Evolutionary conservation across 2,797 vertebrate genomes (phyloP), one percentile per base, ranked within the genome.

Genomic region (Antennarius maculatus): DNA sequence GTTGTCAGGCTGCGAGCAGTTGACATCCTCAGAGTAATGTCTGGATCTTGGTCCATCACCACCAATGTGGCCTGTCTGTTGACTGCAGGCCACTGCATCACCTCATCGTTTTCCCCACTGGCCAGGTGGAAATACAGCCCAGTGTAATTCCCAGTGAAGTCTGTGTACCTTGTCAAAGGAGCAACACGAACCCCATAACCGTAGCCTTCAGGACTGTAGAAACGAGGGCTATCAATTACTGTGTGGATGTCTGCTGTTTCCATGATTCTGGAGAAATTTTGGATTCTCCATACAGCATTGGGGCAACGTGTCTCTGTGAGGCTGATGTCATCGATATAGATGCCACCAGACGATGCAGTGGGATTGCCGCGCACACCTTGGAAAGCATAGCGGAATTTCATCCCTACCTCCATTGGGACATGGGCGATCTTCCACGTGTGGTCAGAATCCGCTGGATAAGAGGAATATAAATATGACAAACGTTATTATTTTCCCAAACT

Each of bases 311-410:
- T 95, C 82, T 98, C 96, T 0, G 92, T 92, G 67, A 98, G 89
- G 6, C 92, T 93, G 81, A 98, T 70, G 39, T 97, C 96, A 6
- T 98, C 96, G 0, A 98, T 79, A 66, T 77, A 92, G 83, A 96
- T 94, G 7, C 95, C 95, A 4, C 95, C 95, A 0, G 6, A 1
- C 0, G 94, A 93, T 12, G 77, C 69, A 14, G 37, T 43, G 37
- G 94, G 71, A 42, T 86, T 43, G 0, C 95, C 94, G 0, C 89
- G 93, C 15, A 93, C 73, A 0, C 91, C 96, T 82, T 97, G 95
- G 89, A 98, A 97, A 39, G 92, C 54, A 48, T 97, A 98, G 52
- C 96, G 95, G 82, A 97, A 98, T 69, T 97, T 98, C 67, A 73
- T 91, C 37, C 89, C 90, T 1, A 92, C 90, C 0, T 85, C 89